Percentiles rank a stretch among this genome's conserved stretches.
Evolutionary conservation across 2,797 vertebrate species (phyloP).

Genomic region (Schizothorax lantsangensis): DNA sequence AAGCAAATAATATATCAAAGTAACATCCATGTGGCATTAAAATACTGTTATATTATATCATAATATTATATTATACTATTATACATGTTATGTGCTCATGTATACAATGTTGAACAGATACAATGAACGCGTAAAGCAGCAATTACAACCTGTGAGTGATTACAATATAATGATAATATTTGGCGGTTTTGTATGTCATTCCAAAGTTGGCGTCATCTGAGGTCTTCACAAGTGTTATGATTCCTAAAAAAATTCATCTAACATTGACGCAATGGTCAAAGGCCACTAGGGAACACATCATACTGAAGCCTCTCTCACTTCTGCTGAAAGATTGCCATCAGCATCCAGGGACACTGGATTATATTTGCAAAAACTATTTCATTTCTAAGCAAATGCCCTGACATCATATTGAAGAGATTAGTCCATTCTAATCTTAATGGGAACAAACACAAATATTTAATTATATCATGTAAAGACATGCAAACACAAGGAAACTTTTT

Average conservation of each 20-base stretch:
- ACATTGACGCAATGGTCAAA: not conserved
- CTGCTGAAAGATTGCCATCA: constrained; percentile 20
- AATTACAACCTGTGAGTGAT: not conserved
- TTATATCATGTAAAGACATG: not conserved
- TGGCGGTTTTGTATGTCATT: not conserved
- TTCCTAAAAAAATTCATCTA: not conserved
- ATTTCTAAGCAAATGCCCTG: constrained; percentile 36
- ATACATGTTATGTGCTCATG: not conserved
- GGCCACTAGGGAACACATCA: not conserved
- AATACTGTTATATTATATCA: not conserved
- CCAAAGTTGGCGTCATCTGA: not conserved
- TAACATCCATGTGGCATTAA: not conserved
- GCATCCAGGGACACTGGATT: constrained; percentile 39
- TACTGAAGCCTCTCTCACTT: not conserved
- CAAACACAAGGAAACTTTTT: not conserved
- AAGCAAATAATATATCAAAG: not conserved
- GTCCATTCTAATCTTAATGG: constrained; percentile 2
- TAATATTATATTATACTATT: too few species aligned
- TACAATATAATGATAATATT: not conserved
- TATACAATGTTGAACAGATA: not conserved
- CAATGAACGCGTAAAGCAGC: not conserved
- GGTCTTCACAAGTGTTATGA: not conserved
- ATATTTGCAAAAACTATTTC: constrained; percentile 13
- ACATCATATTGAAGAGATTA: constrained; percentile 24
- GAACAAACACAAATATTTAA: not conserved